A percentile compares a stretch with the other conserved stretches of the same genome.
phyloP scores from a whole-genome alignment of 2,113 vertebrate genomes.

The Channa argus region DNA sequence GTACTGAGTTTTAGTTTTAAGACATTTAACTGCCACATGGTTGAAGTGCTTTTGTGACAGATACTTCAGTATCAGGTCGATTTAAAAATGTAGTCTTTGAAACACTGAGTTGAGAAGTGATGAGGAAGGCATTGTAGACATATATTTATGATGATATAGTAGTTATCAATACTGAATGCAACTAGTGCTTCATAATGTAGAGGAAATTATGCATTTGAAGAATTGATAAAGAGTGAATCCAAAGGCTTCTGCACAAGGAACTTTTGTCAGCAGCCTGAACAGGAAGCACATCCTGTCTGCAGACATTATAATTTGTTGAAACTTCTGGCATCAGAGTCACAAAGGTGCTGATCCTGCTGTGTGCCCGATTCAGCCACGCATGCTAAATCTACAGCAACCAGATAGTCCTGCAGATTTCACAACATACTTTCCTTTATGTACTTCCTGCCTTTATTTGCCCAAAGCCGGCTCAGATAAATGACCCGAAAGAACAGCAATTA shows the following conservation, averaged over 20 bases:
- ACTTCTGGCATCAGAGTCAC: slow-evolving; percentile 50
- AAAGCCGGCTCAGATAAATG: slow-evolving; percentile 55
- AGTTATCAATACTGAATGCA: neutral
- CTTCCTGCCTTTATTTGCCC: slow-evolving; percentile 62
- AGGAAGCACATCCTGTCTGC: slow-evolving; percentile 41
- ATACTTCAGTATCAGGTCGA: neutral
- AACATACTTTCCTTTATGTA: slow-evolving; percentile 69
- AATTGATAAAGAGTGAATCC: slow-evolving; percentile 16
- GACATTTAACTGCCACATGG: neutral
- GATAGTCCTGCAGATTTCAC: slow-evolving; percentile 65
- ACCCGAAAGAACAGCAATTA: slow-evolving; percentile 52
- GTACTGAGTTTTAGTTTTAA: slow-evolving; percentile 7
- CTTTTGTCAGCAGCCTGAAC: slow-evolving; percentile 22
- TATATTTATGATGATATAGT: neutral
- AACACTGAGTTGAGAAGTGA: neutral
- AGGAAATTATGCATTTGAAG: slow-evolving; percentile 1
- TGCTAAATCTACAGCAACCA: slow-evolving; percentile 71
- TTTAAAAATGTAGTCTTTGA: slow-evolving; percentile 1
- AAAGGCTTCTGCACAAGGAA: slow-evolving; percentile 7
- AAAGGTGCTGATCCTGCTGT: slow-evolving; percentile 63
- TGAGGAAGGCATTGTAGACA: neutral
- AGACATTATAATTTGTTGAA: slow-evolving; percentile 37
- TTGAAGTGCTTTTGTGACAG: slow-evolving; percentile 4
- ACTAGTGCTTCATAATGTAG: slow-evolving; percentile 11
- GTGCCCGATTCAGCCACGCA: slow-evolving; percentile 73